Conservation (phyloP, 2,888 invertebrate species). For the Cyclophora punctaria region DNA sequence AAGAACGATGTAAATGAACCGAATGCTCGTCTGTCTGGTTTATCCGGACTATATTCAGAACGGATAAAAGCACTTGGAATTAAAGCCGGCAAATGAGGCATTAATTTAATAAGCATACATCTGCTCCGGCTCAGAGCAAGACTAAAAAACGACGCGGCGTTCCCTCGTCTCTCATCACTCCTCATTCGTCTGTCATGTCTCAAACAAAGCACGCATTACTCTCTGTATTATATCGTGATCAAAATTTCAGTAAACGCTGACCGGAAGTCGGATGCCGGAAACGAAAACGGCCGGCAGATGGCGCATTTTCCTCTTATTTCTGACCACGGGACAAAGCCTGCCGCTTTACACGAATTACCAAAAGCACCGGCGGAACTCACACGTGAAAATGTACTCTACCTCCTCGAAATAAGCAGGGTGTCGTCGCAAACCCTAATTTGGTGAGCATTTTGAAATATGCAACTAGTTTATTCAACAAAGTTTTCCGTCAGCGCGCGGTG, state of each 20-base stretch:
- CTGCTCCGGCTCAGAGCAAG: no score
- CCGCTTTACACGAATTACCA: conserved; percentile 38
- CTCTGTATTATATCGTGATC: conserved; percentile 52
- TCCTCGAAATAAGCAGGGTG: conserved; percentile 9
- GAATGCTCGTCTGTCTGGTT: no score
- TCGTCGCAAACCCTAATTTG: conserved; percentile 18
- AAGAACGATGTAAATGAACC: no score
- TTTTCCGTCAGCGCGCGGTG: conserved; percentile 15
- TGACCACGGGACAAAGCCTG: conserved; percentile 62
- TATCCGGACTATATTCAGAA: no score
- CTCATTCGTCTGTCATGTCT: conserved; percentile 2
- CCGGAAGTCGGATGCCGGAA: conserved; percentile 51
- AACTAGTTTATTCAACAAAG: conserved; percentile 54
- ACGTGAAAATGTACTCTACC: conserved; percentile 24
- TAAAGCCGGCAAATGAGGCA: no score
- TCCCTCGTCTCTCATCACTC: conserved; percentile 15
- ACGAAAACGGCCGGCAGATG: conserved; percentile 59
- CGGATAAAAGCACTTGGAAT: no score
- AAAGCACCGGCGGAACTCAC: background rate
- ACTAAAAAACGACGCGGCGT: no score
- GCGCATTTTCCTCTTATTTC: conserved; percentile 65
- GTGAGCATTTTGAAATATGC: conserved; percentile 51
- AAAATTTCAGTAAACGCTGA: conserved; percentile 51
- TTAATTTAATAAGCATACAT: no score
- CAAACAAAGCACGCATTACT: conserved; percentile 38